Evolutionary conservation across 1,140 invertebrate species (phyloP), one percentile per base, ranked within the genome.

Genomic region (Halotydeus destructor): DNA sequence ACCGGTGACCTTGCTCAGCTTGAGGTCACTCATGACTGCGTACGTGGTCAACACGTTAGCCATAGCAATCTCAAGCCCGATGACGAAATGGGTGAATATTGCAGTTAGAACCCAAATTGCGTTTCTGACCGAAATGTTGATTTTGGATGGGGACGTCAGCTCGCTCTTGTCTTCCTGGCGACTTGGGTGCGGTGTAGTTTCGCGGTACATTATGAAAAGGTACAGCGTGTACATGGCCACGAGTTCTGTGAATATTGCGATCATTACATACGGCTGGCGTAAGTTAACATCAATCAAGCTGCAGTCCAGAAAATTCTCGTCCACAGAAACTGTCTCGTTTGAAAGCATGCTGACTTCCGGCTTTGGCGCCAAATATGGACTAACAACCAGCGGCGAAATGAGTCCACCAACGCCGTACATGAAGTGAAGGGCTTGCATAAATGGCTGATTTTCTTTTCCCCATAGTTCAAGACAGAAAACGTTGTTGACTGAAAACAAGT

Each of bases 401-500:
- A 66, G 63, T 4, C 63, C 62, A 19, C 65, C 65, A 21, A 66
- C 43, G 11, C 61, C 64, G 55, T 65, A 66, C 23, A 57, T 59
- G 52, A 66, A 66, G 45, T 67, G 65, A 25, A 68, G 41, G 1
- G 59, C 51, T 49, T 68, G 65, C 47, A 68, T 59, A 42, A 62
- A 66, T 3, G 64, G 63, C 5, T 55, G 57, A 49, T 61, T 64
- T 25, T 59, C 55, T 26, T 55, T 54, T 5, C 62, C 63, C 65
- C 65, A 68, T 9, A 65, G n/a, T n/a, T n/a, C n/a, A n/a, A n/a
- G n/a, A n/a, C n/a, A n/a, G n/a, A n/a, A n/a, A n/a, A n/a, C n/a
- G n/a, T n/a, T n/a, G n/a, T n/a, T n/a, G n/a, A n/a, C n/a, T n/a
- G n/a, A n/a, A n/a, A n/a, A n/a, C n/a, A n/a, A n/a, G n/a, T n/a